phyloP scores from a whole-genome alignment of 2,797 vertebrate genomes.

The Cirrhinus mrigala region DNA sequence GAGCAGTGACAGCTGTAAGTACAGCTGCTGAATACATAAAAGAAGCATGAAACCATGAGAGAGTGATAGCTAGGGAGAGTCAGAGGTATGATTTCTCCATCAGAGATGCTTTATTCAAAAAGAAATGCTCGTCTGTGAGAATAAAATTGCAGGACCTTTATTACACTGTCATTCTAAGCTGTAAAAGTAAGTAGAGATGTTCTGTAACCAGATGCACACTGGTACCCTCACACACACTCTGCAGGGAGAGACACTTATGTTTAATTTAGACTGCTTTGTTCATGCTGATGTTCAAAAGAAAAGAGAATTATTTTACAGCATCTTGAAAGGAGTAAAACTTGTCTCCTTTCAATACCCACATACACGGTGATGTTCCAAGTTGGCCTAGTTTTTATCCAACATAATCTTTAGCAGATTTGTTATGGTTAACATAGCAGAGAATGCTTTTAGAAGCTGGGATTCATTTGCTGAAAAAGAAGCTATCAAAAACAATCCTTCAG shows the following conservation, averaged over 20 bases:
- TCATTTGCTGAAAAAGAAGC: neutral
- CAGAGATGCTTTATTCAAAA: slow-evolving; percentile 11
- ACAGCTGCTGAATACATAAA: slow-evolving; percentile 15
- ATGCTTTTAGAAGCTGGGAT: neutral
- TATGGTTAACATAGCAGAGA: slow-evolving; percentile 12
- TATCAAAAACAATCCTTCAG: neutral
- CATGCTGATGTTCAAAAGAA: neutral
- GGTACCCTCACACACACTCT: neutral
- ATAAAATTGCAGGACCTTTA: slow-evolving; percentile 14
- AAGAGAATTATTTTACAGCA: neutral
- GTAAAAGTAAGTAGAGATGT: neutral
- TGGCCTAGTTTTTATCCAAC: slow-evolving; percentile 7
- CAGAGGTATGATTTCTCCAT: slow-evolving; percentile 8
- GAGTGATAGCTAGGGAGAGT: neutral
- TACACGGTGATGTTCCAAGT: neutral
- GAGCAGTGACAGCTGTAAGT: slow-evolving; percentile 24
- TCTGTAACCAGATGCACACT: neutral
- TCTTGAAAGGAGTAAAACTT: slow-evolving; percentile 4
- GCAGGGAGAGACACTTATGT: neutral
- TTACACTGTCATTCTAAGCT: slow-evolving; percentile 11
- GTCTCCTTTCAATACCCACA: neutral
- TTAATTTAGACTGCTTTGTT: slow-evolving; percentile 13
- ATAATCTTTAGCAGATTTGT: slow-evolving; percentile 1
- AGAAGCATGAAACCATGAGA: slow-evolving; percentile 1
- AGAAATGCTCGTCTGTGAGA: neutral